phyloP scores from a whole-genome alignment of 2,888 invertebrate species.

The Gastrophysa polygoni region DNA sequence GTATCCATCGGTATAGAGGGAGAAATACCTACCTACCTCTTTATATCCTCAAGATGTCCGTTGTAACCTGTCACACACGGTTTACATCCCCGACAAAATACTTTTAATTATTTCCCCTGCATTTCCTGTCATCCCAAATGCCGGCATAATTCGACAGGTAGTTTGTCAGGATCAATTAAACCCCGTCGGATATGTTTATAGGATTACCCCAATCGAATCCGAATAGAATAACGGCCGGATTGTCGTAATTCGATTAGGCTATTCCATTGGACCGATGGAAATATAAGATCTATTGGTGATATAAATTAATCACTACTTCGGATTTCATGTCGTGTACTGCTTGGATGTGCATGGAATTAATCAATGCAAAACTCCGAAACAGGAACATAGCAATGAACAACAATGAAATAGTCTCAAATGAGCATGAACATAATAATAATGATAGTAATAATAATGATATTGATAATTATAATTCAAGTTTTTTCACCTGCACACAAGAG shows the following conservation, averaged over 20 bases:
- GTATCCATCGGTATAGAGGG: too few species aligned
- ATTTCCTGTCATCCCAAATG: neutral
- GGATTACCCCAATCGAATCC: constrained; percentile 11
- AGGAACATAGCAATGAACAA: too few species aligned
- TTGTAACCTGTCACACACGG: neutral
- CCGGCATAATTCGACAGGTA: constrained; percentile 12
- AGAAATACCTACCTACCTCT: neutral
- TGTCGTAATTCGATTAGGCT: neutral
- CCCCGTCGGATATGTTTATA: constrained; percentile 14
- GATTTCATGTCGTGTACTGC: too few species aligned
- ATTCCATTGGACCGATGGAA: neutral
- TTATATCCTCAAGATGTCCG: neutral
- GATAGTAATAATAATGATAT: too few species aligned
- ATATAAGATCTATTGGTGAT: neutral
- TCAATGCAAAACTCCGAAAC: too few species aligned
- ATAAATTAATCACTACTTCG: too few species aligned
- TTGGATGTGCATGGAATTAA: too few species aligned
- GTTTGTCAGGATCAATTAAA: constrained; percentile 17
- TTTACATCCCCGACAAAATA: neutral
- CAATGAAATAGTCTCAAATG: too few species aligned
- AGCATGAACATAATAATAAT: too few species aligned
- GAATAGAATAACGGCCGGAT: neutral
- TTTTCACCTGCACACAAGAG: too few species aligned
- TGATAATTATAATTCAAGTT: too few species aligned
- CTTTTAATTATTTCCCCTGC: neutral